Evolutionary conservation across 2,113 vertebrate species (phyloP).

Genomic region (Oncorhynchus mykiss): DNA sequence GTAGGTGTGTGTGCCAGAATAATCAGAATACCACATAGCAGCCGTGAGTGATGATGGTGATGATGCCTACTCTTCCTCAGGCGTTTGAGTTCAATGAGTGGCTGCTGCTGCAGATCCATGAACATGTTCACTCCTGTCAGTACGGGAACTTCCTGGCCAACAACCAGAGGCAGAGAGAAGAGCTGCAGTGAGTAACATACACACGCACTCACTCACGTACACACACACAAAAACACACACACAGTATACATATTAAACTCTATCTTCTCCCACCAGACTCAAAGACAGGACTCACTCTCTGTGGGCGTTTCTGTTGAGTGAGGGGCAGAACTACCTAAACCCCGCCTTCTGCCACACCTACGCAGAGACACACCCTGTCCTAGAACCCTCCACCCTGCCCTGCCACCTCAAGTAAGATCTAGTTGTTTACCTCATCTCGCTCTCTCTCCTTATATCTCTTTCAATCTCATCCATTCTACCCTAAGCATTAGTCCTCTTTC

Average conservation of each 20-base stretch:
- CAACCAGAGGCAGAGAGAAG: slow-evolving; percentile 91
- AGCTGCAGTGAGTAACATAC: slow-evolving; percentile 82
- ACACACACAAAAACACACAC: too few relatives aligned
- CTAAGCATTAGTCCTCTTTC: too few relatives aligned
- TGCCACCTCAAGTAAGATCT: slow-evolving; percentile 88
- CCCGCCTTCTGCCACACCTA: slow-evolving; percentile 82
- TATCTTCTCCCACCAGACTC: slow-evolving; percentile 67
- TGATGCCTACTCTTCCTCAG: slow-evolving; percentile 44
- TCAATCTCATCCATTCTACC: too few relatives aligned
- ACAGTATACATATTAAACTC: too few relatives aligned
- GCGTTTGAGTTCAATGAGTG: slow-evolving; percentile 95
- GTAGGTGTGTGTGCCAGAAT: slow-evolving; percentile 31
- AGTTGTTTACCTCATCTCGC: not conserved
- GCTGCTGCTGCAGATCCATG: slow-evolving; percentile 97
- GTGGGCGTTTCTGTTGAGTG: slow-evolving; percentile 88
- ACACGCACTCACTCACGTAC: accelerated
- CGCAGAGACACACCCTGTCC: slow-evolving; percentile 75
- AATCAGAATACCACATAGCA: too few relatives aligned
- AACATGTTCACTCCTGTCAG: slow-evolving; percentile 95
- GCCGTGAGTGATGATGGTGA: not conserved
- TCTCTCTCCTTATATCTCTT: not conserved
- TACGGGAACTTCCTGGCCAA: slow-evolving; percentile 98
- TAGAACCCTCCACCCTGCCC: slow-evolving; percentile 88
- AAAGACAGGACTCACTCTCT: slow-evolving; percentile 91
- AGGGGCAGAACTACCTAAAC: slow-evolving; percentile 85